Conservation (phyloP, 1,140 invertebrate species). For the Episyrphus balteatus region DNA sequence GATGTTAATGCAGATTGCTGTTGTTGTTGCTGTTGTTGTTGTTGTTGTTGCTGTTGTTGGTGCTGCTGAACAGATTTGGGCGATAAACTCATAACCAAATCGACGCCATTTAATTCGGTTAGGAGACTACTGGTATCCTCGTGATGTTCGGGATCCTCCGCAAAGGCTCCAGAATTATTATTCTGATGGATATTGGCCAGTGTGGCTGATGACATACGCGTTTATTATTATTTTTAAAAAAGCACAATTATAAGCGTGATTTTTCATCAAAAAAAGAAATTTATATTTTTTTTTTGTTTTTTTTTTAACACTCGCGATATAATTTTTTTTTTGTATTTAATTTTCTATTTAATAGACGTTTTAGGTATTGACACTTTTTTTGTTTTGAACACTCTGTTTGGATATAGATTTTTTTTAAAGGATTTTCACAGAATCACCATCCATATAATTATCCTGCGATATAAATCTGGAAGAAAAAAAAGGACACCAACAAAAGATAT, state of each 20-base stretch:
- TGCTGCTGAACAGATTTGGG: slow-evolving; percentile 46
- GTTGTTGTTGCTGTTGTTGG: slow-evolving; percentile 16
- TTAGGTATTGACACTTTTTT: background rate
- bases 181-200: slow-evolving; percentile 9
- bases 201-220: slow-evolving; percentile 28
- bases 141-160: slow-evolving; percentile 15
- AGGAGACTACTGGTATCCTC: slow-evolving; percentile 42
- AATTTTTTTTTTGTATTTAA: background rate
- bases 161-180: slow-evolving; percentile 18
- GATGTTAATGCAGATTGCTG: slow-evolving; percentile 48
- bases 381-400: too few species aligned
- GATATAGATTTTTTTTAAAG: background rate
- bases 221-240: background rate
- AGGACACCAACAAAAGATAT: too few species aligned
- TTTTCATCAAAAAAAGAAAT: background rate
- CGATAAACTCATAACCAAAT: slow-evolving; percentile 82
- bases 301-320: background rate
- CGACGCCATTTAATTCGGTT: slow-evolving; percentile 72
- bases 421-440: background rate
- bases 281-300: slow-evolving; percentile 2
- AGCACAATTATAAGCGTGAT: background rate
- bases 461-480: background rate
- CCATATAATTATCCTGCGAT: background rate
- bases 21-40: slow-evolving; percentile 35
- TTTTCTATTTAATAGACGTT: background rate